A percentile compares a stretch with the other conserved stretches of the same genome.
These are phyloP conservation scores for Alexandromys fortis DNA, from an alignment of 2,113 vertebrate species.

Conservation along the genomic window DNA sequence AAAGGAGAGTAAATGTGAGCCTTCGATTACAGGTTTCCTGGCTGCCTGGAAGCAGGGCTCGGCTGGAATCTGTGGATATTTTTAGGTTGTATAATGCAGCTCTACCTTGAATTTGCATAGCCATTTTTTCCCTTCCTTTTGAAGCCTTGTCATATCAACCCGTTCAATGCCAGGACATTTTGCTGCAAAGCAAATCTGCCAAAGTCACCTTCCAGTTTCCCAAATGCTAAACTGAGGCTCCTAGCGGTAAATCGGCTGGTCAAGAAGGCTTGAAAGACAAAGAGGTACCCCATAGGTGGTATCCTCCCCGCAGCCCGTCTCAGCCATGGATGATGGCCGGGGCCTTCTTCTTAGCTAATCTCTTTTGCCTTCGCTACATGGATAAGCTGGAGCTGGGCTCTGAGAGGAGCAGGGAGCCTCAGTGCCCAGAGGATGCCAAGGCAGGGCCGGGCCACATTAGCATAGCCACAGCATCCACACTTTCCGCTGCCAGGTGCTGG, in stretches of 20 bases:
- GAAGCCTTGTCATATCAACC: not conserved
- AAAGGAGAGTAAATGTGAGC: not conserved
- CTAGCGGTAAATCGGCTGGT: not conserved
- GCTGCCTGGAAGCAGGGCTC: not conserved
- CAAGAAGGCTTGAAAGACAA: not conserved
- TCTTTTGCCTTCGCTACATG: not conserved
- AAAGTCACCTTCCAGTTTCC: too few species aligned
- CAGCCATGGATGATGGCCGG: not conserved
- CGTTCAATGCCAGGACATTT: not conserved
- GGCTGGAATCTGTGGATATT: not conserved
- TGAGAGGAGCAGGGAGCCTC: not conserved
- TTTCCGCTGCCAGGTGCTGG: not conserved
- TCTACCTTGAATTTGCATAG: constrained; percentile 41
- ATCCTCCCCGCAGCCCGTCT: rapidly evolving
- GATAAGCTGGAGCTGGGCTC: rapidly evolving
- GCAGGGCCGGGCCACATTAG: rapidly evolving
- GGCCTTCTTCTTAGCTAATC: rapidly evolving
- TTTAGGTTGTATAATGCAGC: not conserved
- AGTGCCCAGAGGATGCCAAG: rapidly evolving
- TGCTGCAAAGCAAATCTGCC: not conserved
- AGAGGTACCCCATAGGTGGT: not conserved
- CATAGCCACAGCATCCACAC: rapidly evolving
- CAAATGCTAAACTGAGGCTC: not conserved
- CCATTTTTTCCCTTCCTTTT: not conserved
- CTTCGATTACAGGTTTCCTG: not conserved